These are phyloP conservation scores for Ptilodon capucinus DNA, from an alignment of 2,888 invertebrate genomes.

Conservation along the genomic window DNA sequence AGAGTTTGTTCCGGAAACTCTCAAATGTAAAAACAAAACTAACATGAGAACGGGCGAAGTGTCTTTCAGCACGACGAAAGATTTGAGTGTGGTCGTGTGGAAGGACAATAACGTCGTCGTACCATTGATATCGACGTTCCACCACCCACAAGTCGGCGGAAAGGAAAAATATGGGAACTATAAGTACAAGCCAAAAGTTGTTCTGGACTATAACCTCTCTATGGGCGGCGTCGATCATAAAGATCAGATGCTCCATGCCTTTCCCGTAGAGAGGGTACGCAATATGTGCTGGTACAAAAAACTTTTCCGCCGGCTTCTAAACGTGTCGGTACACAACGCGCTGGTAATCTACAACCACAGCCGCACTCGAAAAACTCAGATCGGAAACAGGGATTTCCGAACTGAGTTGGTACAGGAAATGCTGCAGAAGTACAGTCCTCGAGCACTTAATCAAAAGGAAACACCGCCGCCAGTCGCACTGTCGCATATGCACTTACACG, in stretches of 20 bases:
- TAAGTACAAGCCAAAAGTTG: constrained; percentile 11
- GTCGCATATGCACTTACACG: not conserved
- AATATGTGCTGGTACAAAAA: no score
- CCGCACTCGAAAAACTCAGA: not conserved
- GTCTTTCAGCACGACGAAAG: constrained; percentile 17
- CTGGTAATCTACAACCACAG: constrained; percentile 1
- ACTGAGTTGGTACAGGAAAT: constrained; percentile 1
- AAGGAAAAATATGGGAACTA: constrained; percentile 4
- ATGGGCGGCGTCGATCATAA: constrained; percentile 18
- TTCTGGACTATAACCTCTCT: constrained; percentile 19
- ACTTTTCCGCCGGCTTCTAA: no score
- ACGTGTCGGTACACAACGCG: not conserved
- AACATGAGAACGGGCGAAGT: constrained; percentile 22
- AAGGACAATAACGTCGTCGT: constrained; percentile 14
- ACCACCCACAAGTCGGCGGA: not conserved
- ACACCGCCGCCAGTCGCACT: not conserved
- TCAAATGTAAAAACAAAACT: constrained; percentile 16
- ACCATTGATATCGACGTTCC: not conserved
- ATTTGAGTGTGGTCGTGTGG: constrained; percentile 21
- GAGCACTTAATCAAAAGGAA: not conserved
- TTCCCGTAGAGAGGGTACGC: no score
- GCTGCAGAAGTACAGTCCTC: not conserved
- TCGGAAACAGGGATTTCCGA: not conserved
- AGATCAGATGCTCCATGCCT: no score
- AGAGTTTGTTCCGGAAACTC: constrained; percentile 21